These are phyloP conservation scores for Phoeniculus purpureus DNA, from an alignment of 2,797 vertebrate genomes.

Conservation along the genomic window DNA sequence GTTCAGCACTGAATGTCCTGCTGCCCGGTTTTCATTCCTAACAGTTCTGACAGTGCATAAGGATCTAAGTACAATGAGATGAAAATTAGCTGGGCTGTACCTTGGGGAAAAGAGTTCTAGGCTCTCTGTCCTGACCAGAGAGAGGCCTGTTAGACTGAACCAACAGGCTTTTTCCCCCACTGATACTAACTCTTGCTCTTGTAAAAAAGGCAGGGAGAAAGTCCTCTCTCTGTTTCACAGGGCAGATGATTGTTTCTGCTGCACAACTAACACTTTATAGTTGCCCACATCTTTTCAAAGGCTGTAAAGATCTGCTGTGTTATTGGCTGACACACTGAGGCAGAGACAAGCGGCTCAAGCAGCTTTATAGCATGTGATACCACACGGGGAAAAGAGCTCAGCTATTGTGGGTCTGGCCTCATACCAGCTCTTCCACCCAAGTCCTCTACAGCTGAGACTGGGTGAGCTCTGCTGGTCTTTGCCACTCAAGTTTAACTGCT, in stretches of 20 bases:
- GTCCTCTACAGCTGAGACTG: not conserved
- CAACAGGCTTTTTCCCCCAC: not conserved
- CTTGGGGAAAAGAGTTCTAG: not conserved
- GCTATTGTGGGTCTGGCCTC: not conserved
- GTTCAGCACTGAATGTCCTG: not conserved
- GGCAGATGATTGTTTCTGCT: not conserved
- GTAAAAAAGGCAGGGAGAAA: not conserved
- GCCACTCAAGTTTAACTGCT: not conserved
- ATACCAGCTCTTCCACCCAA: not conserved
- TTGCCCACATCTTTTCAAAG: not conserved
- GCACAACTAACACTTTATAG: not conserved
- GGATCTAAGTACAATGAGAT: not conserved
- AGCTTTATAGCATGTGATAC: not conserved
- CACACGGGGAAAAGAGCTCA: not conserved
- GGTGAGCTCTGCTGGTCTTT: not conserved
- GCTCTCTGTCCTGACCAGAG: not conserved
- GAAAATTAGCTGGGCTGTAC: not conserved
- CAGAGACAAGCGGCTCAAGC: not conserved
- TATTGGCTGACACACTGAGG: not conserved
- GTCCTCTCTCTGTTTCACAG: not conserved
- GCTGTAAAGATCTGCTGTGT: not conserved
- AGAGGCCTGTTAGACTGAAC: not conserved
- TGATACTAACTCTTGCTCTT: not conserved
- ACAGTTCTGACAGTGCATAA: not conserved
- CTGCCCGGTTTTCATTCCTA: not conserved